Base-by-base conservation (phyloP, 1,140 invertebrate species). In the Camponotus vicinus region DNA sequence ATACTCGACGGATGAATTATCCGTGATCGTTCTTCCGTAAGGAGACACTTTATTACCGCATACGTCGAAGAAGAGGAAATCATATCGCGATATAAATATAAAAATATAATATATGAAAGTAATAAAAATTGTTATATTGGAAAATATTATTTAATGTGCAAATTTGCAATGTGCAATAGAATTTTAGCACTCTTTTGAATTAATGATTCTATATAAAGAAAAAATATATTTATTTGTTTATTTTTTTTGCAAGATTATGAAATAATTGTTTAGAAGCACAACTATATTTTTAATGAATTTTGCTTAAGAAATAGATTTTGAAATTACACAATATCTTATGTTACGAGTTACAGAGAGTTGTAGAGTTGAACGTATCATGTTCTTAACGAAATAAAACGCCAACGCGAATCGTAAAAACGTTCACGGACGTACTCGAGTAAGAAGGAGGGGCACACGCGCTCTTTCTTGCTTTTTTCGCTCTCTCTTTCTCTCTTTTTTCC, bases 341-440 rank as follows among this genome's bases (percentile, higher is more conserved):
- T 67, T 32, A 15, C n/a, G 45, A 71, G 32, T 52, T 15, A 61
- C 3, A 40, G 27, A 27, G 27, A 27, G 15, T 27, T 21, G 15
- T 34, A 55, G 4, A 13, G 11, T 18, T 1, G 45, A 45, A 73
- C 13, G 18, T 37, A 63, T 18, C 13, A 13, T 11, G 11, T 21
- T 83, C 27, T 27, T 83, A 75, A 63, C 27, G 42, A 37, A 83
- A 75, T 83, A 75, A 61, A 83, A 75, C 63, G 21, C 27, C 45
- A 37, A 27, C 57, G 67, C 37, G 49, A 57, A 71, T 84, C 55
- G 67, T 40, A 61, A 82, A 82, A 82, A 13, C 42, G 49, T 18
- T 86, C 85, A 52, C 66, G 86, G 71, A 67, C 73, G 61, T 21
- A 90, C 87, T 69, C 80, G 87, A 86, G 32, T 71, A 73, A 59